Evolutionary conservation across 1,140 invertebrate genomes (phyloP), one percentile per base, ranked within the genome.

Genomic region (Drosophila tropicalis): DNA sequence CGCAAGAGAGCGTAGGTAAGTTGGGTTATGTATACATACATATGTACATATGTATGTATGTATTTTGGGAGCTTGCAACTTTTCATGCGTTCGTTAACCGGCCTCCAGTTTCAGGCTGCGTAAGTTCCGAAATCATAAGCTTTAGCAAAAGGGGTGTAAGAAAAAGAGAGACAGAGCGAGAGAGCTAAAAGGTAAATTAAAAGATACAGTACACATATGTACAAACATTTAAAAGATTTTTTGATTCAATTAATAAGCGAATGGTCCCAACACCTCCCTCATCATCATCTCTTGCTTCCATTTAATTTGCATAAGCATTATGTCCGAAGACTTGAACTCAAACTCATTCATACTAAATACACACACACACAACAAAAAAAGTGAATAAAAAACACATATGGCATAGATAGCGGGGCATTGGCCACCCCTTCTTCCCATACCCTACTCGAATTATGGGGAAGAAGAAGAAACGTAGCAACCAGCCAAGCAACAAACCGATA

Each of bases 1-100:
- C 70, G 67, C 40, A 36, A 77, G 66, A 36, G 60, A 72, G 76
- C 44, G 17, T 51, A 51, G 44, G 44, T 22, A 22, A 17, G 44
- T 17, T 51, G 44, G 17, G 17, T 12, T 22, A 51, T 60, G 62
- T 64, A 64, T 61, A 10, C 36, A 17, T 17, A 15, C 66, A 55
- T 61, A 34, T 55, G 29, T 68, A 55, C 5, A 13, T 39, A 15
- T 68, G 5, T 67, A 55, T 58, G 61, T 70, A 74, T 66, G 73
- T 76, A 82, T 79, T 83, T 83, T 87, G 83, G 83, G 69, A 76
- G 85, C 83, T 83, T 86, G 82, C 84, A 86, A 79, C 79, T 79
- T 75, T 78, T 81, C 74, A 74, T 76, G 69, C 70, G 82, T 83
- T 70, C 58, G 64, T 77, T 77, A 60, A 25, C 55, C 51, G 36